These are phyloP conservation scores for Eremobia ochroleuca DNA, from an alignment of 2,888 invertebrate species.

Conservation along the genomic window DNA sequence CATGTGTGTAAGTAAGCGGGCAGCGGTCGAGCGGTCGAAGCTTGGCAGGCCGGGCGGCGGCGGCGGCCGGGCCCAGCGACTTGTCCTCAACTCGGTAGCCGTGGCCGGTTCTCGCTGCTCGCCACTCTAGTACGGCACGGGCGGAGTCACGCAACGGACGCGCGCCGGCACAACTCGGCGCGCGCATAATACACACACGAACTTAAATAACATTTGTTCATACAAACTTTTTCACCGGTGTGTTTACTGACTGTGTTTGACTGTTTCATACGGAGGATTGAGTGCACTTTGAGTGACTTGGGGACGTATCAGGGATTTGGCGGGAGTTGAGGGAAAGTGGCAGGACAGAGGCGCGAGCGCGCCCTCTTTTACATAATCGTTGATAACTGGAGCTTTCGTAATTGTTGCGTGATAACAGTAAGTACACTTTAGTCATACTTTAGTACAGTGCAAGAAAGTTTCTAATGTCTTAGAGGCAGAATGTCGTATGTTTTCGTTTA, in stretches of 20 bases:
- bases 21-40: conserved; percentile 64
- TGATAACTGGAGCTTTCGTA: conserved; percentile 86
- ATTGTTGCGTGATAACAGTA: conserved; percentile 89
- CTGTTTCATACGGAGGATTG: conserved; percentile 69
- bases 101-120: conserved; percentile 75
- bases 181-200: conserved; percentile 77
- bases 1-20: conserved; percentile 58
- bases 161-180: conserved; percentile 76
- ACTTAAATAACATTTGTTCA: conserved; percentile 69
- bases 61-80: conserved; percentile 62
- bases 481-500: not conserved
- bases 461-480: conserved; percentile 18
- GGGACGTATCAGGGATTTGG: conserved; percentile 74
- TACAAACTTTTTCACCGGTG: conserved; percentile 75
- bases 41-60: conserved; percentile 47
- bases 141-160: conserved; percentile 85
- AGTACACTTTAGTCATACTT: conserved; percentile 74
- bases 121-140: conserved; percentile 85
- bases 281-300: conserved; percentile 76
- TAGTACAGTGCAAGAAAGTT: conserved; percentile 61
- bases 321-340: conserved; percentile 83
- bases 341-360: conserved; percentile 74
- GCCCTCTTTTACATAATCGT: conserved; percentile 82
- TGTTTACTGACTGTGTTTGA: conserved; percentile 79
- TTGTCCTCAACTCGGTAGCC: conserved; percentile 81